These are phyloP conservation scores for Sebastes diploproa DNA, from an alignment of 2,797 vertebrate species.

Conservation along the genomic window DNA sequence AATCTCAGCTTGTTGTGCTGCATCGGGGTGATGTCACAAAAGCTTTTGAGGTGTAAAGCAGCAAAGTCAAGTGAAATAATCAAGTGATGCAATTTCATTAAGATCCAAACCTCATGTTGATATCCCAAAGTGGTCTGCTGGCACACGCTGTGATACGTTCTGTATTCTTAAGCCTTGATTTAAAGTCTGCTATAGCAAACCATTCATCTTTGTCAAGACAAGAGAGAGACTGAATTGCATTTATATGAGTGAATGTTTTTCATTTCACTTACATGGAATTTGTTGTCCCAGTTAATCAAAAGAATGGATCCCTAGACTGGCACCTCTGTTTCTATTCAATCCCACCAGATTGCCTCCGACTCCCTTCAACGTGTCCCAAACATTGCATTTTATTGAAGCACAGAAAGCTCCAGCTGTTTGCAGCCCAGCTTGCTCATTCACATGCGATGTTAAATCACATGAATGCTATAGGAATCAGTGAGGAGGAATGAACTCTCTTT, in stretches of 20 bases:
- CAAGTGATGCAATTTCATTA: constrained; percentile 24
- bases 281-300: constrained; percentile 59
- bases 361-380: constrained; percentile 42
- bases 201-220: constrained; percentile 63
- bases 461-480: constrained; percentile 40
- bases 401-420: constrained; percentile 61
- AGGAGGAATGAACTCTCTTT: constrained; percentile 56
- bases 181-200: constrained; percentile 53
- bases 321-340: constrained; percentile 53
- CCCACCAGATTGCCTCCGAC: constrained; percentile 30
- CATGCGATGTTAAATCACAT: constrained; percentile 54
- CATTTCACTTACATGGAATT: constrained; percentile 45
- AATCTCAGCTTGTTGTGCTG: not conserved
- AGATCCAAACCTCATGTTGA: constrained; percentile 36
- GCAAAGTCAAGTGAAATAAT: not conserved
- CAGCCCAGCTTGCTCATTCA: constrained; percentile 55
- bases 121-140: constrained; percentile 59
- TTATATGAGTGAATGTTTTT: constrained; percentile 59
- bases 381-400: constrained; percentile 42
- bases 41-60: not conserved
- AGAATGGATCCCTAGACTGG: constrained; percentile 44
- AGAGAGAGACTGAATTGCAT: constrained; percentile 50
- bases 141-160: constrained; percentile 31
- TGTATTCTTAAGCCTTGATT: constrained; percentile 55
- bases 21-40: not conserved